These are phyloP conservation scores for Drosophila sp. DNA, from an alignment of 1,140 invertebrate genomes.

Conservation along the genomic window DNA sequence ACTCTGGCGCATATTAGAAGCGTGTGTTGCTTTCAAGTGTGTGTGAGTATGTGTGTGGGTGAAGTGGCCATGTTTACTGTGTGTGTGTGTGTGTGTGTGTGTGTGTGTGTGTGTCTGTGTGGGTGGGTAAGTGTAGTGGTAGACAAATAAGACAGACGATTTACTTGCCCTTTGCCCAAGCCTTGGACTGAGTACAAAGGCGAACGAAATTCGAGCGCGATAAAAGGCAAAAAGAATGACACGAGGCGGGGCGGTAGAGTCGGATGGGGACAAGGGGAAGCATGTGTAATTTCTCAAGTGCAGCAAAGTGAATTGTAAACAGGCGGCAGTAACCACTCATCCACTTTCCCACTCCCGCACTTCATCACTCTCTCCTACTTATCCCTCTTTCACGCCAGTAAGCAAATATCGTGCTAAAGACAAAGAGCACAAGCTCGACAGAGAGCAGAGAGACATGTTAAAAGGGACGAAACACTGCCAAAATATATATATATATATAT, in stretches of 20 bases:
- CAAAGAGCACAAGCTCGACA: constrained; percentile 5
- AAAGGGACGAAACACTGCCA: constrained; percentile 23
- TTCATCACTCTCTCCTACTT: too few relatives aligned
- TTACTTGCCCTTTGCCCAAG: constrained; percentile 58
- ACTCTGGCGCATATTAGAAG: constrained; percentile 67
- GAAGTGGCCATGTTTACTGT: constrained; percentile 14
- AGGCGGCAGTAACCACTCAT: constrained; percentile 37
- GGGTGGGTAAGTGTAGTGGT: constrained; percentile 57
- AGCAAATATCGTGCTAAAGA: constrained; percentile 47
- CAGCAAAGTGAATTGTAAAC: constrained; percentile 78
- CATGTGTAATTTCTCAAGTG: constrained; percentile 81
- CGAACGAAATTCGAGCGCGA: constrained; percentile 69
- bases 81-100: constrained; percentile 21
- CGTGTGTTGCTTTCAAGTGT: constrained; percentile 36
- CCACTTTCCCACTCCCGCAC: not conserved
- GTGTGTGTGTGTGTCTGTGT: constrained; percentile 15
- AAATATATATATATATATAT: constrained; percentile 29
- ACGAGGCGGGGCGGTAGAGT: constrained; percentile 10
- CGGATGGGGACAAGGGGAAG: not conserved
- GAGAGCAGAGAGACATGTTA: not conserved
- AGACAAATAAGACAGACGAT: constrained; percentile 82
- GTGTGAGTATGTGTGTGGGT: constrained; percentile 28
- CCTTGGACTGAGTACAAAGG: constrained; percentile 22
- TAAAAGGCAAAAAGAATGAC: constrained; percentile 45
- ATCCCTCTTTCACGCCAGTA: not conserved